Evolutionary conservation across 2,888 invertebrate genomes (phyloP).

Genomic region (Meloe dianella): DNA sequence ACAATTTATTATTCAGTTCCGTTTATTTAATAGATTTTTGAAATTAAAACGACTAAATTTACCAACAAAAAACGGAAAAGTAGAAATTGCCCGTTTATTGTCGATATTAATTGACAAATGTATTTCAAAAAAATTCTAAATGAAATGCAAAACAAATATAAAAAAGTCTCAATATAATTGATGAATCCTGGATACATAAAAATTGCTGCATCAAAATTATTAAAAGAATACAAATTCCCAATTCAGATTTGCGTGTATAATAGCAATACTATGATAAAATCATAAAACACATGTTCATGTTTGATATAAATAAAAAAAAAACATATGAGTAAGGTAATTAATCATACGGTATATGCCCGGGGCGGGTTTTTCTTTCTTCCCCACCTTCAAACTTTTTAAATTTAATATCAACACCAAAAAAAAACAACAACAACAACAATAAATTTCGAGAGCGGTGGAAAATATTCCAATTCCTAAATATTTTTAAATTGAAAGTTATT

Average conservation of each 20-base stretch:
- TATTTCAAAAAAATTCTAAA: neutral
- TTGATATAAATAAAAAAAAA: slow-evolving; percentile 25
- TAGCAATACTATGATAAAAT: slow-evolving; percentile 26
- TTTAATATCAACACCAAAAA: neutral
- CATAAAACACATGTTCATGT: slow-evolving; percentile 30
- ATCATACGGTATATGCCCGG: slow-evolving; percentile 14
- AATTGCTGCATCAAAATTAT: neutral
- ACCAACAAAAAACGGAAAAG: too few species aligned
- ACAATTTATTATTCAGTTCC: too few species aligned
- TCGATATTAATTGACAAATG: too few species aligned
- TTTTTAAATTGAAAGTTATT: neutral
- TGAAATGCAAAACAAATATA: neutral
- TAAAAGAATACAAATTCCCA: neutral
- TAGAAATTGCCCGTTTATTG: too few species aligned
- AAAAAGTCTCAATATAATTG: neutral
- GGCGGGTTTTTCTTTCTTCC: neutral
- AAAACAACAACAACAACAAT: neutral
- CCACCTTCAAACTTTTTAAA: neutral
- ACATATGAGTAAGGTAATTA: slow-evolving; percentile 22
- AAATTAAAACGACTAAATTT: too few species aligned
- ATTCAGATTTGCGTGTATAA: slow-evolving; percentile 23
- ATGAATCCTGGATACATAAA: neutral
- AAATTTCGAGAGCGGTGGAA: neutral
- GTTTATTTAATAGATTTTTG: too few species aligned
- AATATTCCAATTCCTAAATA: neutral